Percentiles rank a stretch among this genome's conserved stretches.
These are phyloP conservation scores for Drosophila sucinea DNA, from an alignment of 1,140 invertebrate species.

Conservation along the genomic window DNA sequence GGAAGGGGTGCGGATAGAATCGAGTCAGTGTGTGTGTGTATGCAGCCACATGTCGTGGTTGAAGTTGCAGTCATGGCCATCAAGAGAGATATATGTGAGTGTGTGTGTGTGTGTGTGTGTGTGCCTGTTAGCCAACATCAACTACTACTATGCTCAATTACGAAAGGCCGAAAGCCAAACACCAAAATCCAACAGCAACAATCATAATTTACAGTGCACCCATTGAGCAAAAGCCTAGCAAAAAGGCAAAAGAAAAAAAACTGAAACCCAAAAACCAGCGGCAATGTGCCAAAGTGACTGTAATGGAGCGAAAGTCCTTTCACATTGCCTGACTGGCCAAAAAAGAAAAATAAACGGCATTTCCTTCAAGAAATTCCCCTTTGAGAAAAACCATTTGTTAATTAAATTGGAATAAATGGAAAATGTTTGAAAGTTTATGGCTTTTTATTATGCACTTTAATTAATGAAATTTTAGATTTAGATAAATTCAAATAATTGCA, in stretches of 20 bases:
- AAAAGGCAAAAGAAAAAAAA: slow-evolving; percentile 21
- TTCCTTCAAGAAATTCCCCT: slow-evolving; percentile 15
- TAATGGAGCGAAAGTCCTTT: slow-evolving; percentile 41
- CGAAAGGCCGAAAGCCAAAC: slow-evolving; percentile 50
- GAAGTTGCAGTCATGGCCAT: slow-evolving; percentile 38
- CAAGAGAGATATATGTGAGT: neutral
- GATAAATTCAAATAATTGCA: too few species aligned
- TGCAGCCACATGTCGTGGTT: slow-evolving; percentile 51
- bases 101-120: neutral
- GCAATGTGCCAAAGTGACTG: slow-evolving; percentile 45
- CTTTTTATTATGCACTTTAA: too few species aligned
- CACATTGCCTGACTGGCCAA: neutral
- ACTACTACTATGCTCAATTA: slow-evolving; percentile 69
- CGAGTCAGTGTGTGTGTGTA: slow-evolving; percentile 17
- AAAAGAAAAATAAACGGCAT: slow-evolving; percentile 15
- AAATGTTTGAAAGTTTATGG: too few species aligned
- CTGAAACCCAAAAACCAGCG: slow-evolving; percentile 41
- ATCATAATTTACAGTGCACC: slow-evolving; percentile 68
- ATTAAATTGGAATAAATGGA: too few species aligned
- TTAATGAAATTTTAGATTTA: too few species aligned
- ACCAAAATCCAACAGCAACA: slow-evolving; percentile 59
- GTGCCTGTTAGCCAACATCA: slow-evolving; percentile 2
- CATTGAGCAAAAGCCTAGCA: neutral
- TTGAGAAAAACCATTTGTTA: neutral
- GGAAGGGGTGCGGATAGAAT: slow-evolving; percentile 22